Evolutionary conservation across 1,140 invertebrate species (phyloP).

Genomic region (Pomacea maculata): DNA sequence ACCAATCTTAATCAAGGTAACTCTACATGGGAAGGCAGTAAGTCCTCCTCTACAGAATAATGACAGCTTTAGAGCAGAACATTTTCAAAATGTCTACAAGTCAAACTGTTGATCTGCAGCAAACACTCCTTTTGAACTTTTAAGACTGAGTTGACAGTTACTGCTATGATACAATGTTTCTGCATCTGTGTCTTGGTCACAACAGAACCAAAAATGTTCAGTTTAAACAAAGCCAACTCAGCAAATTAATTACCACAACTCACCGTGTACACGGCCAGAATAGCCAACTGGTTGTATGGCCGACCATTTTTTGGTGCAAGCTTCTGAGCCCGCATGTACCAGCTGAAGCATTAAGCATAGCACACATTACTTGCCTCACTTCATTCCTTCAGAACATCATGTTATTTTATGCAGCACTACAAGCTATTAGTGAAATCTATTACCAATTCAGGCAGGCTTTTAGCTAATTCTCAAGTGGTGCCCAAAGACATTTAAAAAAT

Average conservation of each 20-base stretch:
- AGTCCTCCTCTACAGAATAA: too few relatives aligned
- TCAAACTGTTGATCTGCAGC: too few relatives aligned
- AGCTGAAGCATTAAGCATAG: conserved; percentile 41
- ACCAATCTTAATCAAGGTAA: too few relatives aligned
- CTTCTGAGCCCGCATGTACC: conserved; percentile 90
- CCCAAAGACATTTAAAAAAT: too few relatives aligned
- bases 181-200: too few relatives aligned
- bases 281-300: conserved; percentile 94
- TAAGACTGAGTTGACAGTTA: too few relatives aligned
- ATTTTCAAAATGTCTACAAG: too few relatives aligned
- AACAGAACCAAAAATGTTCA: not conserved
- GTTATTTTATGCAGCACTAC: not conserved
- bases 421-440: not conserved
- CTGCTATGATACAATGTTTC: too few relatives aligned
- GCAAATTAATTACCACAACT: conserved; percentile 60
- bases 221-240: too few relatives aligned
- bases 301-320: conserved; percentile 94
- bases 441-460: not conserved
- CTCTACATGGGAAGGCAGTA: too few relatives aligned
- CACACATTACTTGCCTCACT: not conserved
- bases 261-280: conserved; percentile 89
- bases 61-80: too few relatives aligned
- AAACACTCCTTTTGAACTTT: too few relatives aligned
- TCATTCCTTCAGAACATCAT: not conserved
- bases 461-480: not conserved